These are phyloP conservation scores for Phalacrocorax brasilianus DNA, from an alignment of 2,113 vertebrate genomes.

Conservation along the genomic window DNA sequence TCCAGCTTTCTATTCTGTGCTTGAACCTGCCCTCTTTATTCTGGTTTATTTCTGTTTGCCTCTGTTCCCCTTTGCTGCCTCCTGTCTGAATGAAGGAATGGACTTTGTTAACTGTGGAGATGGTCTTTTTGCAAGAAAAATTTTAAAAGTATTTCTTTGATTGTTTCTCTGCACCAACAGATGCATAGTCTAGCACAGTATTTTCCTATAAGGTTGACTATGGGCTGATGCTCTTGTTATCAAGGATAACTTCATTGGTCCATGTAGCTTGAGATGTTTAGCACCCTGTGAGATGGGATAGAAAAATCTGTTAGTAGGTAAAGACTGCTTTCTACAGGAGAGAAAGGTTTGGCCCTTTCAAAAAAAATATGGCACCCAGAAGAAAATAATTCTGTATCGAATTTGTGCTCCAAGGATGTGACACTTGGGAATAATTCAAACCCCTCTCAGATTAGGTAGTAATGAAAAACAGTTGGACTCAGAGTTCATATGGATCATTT, in stretches of 20 bases:
- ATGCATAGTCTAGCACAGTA: neutral
- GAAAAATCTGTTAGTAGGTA: neutral
- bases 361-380: neutral
- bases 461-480: neutral
- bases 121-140: neutral
- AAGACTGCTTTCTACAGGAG: neutral
- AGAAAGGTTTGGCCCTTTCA: neutral
- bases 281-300: neutral
- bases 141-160: neutral
- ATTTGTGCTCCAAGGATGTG: neutral
- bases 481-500: neutral
- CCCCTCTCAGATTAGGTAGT: neutral
- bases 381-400: neutral
- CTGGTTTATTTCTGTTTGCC: neutral
- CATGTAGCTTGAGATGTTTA: neutral
- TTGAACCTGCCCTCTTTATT: neutral
- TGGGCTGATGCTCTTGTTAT: neutral
- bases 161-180: neutral
- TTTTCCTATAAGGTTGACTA: neutral
- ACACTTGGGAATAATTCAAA: neutral
- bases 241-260: neutral
- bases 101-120: neutral
- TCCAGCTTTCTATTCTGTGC: neutral
- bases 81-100: neutral
- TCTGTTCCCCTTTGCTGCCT: neutral